Conservation (phyloP, 2,113 vertebrate species). For the Paraplagusia blochii region DNA sequence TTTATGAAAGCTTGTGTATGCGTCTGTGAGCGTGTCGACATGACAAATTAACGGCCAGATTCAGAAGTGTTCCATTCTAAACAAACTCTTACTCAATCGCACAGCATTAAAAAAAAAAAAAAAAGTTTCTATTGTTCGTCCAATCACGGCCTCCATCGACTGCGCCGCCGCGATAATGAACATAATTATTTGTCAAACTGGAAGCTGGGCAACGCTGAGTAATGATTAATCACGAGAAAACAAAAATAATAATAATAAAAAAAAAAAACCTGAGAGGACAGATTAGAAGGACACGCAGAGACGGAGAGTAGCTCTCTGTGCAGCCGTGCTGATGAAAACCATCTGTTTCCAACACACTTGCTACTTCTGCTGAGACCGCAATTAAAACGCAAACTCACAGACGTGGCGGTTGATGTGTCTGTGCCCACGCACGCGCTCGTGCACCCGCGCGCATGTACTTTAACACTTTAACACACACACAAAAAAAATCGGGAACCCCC, state of each 20-base stretch:
- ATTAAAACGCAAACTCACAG: slow-evolving; percentile 62
- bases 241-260: slow-evolving; percentile 48
- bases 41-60: slow-evolving; percentile 64
- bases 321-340: slow-evolving; percentile 75
- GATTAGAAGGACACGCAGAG: slow-evolving; percentile 35
- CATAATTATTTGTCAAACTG: slow-evolving; percentile 60
- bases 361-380: slow-evolving; percentile 76
- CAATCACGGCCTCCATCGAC: slow-evolving; percentile 19
- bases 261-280: slow-evolving; percentile 37
- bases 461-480: slow-evolving; percentile 51
- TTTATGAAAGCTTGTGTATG: slow-evolving; percentile 69
- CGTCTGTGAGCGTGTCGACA: slow-evolving; percentile 18
- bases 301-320: slow-evolving; percentile 43
- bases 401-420: slow-evolving; percentile 39
- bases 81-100: slow-evolving; percentile 61
- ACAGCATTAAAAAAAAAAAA: slow-evolving; percentile 19
- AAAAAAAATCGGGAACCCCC: slow-evolving; percentile 43
- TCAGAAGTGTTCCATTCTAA: slow-evolving; percentile 37
- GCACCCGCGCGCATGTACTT: slow-evolving; percentile 30
- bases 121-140: no score
- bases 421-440: slow-evolving; percentile 9
- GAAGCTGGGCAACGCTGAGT: slow-evolving; percentile 48
- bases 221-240: slow-evolving; percentile 59
- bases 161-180: slow-evolving; percentile 19
- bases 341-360: slow-evolving; percentile 75